Conservation (phyloP, 2,888 invertebrate species). For the Drosophila demipolita region DNA sequence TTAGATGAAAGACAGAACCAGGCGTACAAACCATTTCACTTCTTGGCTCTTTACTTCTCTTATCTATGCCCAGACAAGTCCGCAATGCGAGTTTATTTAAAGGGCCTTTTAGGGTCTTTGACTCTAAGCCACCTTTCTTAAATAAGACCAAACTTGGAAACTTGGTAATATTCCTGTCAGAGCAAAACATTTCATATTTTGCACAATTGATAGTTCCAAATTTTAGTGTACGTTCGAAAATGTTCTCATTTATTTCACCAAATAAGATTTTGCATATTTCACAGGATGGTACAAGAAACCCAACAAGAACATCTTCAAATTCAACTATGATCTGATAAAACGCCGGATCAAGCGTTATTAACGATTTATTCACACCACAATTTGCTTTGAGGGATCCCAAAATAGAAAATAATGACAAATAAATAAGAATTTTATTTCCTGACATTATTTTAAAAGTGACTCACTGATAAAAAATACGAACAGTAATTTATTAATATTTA, state of each 20-base stretch:
- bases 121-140: background rate
- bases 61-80: background rate
- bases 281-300: background rate
- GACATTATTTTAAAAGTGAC: conserved; percentile 13
- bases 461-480: background rate
- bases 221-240: background rate
- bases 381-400: background rate
- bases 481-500: background rate
- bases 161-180: conserved; percentile 2
- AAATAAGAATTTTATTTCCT: background rate
- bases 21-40: background rate
- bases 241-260: background rate
- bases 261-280: background rate
- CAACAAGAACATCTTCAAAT: background rate
- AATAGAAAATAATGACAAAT: background rate
- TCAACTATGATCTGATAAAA: background rate
- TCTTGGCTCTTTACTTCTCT: rapidly evolving
- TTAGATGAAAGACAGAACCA: background rate
- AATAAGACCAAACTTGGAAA: conserved; percentile 28
- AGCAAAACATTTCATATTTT: background rate
- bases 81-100: background rate
- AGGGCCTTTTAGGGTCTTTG: background rate
- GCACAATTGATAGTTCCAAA: conserved; percentile 8
- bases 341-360: background rate
- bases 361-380: background rate